Conservation (phyloP, 2,113 vertebrate species). For the Hemiprocne comata region DNA sequence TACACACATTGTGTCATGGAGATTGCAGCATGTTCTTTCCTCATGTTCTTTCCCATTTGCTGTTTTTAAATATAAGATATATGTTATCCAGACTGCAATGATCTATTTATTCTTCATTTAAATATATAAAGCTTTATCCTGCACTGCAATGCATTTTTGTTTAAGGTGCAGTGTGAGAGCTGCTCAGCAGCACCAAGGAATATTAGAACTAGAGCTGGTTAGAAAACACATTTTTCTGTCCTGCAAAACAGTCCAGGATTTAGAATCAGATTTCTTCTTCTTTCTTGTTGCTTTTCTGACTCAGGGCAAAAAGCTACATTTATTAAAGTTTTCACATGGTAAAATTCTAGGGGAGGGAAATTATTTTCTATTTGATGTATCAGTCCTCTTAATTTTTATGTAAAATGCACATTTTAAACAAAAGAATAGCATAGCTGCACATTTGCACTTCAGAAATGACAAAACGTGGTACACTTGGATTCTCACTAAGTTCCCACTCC, state of each 20-base stretch:
- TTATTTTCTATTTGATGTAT: not conserved
- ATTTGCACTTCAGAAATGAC: not conserved
- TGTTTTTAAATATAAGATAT: constrained; percentile 26
- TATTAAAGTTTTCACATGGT: not conserved
- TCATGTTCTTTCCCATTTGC: not conserved
- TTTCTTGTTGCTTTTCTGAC: not conserved
- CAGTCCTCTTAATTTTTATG: not conserved
- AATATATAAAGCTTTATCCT: not conserved
- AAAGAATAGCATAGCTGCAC: not conserved
- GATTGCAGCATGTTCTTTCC: not conserved
- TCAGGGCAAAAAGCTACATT: not conserved
- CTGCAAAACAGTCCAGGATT: not conserved
- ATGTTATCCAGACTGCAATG: not conserved
- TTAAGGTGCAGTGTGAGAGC: not conserved
- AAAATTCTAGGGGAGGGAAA: not conserved
- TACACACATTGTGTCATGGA: constrained; percentile 2
- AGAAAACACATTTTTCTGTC: constrained; percentile 15
- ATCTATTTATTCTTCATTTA: constrained; percentile 3
- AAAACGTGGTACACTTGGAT: not conserved
- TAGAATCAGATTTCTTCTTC: not conserved
- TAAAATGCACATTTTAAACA: not conserved
- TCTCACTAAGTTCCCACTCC: not conserved
- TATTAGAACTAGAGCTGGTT: not conserved
- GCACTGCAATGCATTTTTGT: not conserved
- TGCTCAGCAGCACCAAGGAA: not conserved